These are phyloP conservation scores for Pachliopta kotzebuea DNA, from an alignment of 2,888 invertebrate genomes.

Conservation along the genomic window DNA sequence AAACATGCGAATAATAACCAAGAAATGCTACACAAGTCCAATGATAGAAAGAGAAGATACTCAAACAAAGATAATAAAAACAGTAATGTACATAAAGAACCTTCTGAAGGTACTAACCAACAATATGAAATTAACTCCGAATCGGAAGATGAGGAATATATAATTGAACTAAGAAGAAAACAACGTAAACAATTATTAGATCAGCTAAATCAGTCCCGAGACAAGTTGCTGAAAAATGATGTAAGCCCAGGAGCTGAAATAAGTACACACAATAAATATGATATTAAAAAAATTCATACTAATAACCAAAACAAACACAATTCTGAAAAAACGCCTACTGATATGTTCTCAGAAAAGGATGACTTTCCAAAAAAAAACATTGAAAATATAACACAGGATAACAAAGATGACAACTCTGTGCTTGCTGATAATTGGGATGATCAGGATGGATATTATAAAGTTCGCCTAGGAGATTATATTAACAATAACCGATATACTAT, in stretches of 20 bases:
- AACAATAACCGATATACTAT: slow-evolving; percentile 93
- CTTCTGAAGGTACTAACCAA: slow-evolving; percentile 80
- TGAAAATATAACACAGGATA: slow-evolving; percentile 46
- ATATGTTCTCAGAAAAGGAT: slow-evolving; percentile 96
- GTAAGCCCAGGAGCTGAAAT: slow-evolving; percentile 31
- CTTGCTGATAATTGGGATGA: slow-evolving; percentile 99
- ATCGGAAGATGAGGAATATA: slow-evolving; percentile 92
- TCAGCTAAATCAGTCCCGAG: slow-evolving; percentile 46
- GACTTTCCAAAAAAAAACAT: slow-evolving; percentile 86
- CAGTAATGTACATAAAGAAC: slow-evolving; percentile 34
- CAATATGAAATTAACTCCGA: slow-evolving; percentile 81
- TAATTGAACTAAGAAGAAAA: slow-evolving; percentile 93
- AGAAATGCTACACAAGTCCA: slow-evolving; percentile 31
- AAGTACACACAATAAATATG: slow-evolving; percentile 30
- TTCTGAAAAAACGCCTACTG: slow-evolving; percentile 80
- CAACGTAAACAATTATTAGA: slow-evolving; percentile 92
- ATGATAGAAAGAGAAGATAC: slow-evolving; percentile 41
- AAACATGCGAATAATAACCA: slow-evolving; percentile 40
- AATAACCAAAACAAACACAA: slow-evolving; percentile 56
- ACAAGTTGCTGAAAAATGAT: slow-evolving; percentile 33
- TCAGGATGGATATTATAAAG: slow-evolving; percentile 97
- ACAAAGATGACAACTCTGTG: slow-evolving; percentile 87
- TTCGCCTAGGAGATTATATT: slow-evolving; percentile 92
- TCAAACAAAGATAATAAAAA: slow-evolving; percentile 33
- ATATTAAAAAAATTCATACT: slow-evolving; percentile 38